A percentile compares a stretch with the other conserved stretches of the same genome.
Evolutionary conservation across 2,888 invertebrate genomes (phyloP).

Genomic region (Heliconius aoede): DNA sequence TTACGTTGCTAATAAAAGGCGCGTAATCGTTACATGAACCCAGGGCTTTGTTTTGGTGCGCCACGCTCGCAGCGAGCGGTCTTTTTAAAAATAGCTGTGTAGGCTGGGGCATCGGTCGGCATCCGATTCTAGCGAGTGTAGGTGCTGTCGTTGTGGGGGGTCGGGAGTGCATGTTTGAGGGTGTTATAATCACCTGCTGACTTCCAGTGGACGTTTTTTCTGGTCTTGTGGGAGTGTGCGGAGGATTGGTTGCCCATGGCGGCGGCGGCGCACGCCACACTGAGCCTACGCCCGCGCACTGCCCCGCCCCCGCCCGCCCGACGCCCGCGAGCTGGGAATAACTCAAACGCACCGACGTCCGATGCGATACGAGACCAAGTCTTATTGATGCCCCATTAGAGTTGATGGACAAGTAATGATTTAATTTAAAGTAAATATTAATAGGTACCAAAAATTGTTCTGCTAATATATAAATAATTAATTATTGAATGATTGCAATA

Average conservation of each 20-base stretch:
- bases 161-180: constrained; percentile 45
- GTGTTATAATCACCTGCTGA: constrained; percentile 87
- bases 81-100: constrained; percentile 76
- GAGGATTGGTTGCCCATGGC: constrained; percentile 83
- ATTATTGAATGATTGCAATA: not conserved
- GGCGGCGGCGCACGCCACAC: constrained; percentile 81
- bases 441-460: not conserved
- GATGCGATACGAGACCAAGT: constrained; percentile 64
- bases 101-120: constrained; percentile 59
- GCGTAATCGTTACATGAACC: constrained; percentile 78
- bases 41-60: constrained; percentile 82
- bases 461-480: not conserved
- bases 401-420: constrained; percentile 44
- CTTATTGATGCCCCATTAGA: constrained; percentile 71
- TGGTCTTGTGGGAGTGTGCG: constrained; percentile 82
- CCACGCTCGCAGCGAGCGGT: constrained; percentile 78
- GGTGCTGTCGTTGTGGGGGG: constrained; percentile 40
- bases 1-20: constrained; percentile 75
- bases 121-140: constrained; percentile 45
- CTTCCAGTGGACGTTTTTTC: constrained; percentile 93
- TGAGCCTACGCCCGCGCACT: constrained; percentile 65
- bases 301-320: constrained; percentile 55
- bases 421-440: constrained; percentile 2
- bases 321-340: constrained; percentile 70
- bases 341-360: constrained; percentile 69